Evolutionary conservation across 2,888 invertebrate species (phyloP), one percentile per base, ranked within the genome.

Genomic region (Pycnomerus fuliginosus): DNA sequence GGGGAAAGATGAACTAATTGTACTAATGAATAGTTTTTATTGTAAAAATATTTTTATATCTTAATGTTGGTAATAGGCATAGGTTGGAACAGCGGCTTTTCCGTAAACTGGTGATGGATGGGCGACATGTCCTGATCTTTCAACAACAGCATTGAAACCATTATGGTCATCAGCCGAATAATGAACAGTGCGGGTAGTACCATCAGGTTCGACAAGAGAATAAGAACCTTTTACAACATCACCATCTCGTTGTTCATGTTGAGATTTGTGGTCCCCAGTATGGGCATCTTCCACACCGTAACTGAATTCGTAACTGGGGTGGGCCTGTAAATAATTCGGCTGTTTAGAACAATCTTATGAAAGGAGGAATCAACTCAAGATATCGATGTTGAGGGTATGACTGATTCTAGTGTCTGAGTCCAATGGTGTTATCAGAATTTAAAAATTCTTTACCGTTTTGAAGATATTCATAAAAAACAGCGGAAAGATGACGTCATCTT

Each of bases 91-190:
- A 28, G 33, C 37, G 27, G 43, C 30, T 28, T 44, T 37, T 8
- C 29, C 29, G 24, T 36, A 31, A 13, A 20, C 36, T 22, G 22
- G 28, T 2, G 11, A 22, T 12, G 31, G 32, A 30, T 44, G 78
- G 1, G 74, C 74, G 24, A 79, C 76, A 56, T 83, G 82, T 47
- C 81, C 83, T 20, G 79, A 74, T 66, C 79, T 80, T 56, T 82
- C 80, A 7, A 84, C 84, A 31, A 83, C 78, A 20, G 84, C 84
- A 45, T 64, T 64, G 50, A 64, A 64, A 29, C 64, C 64, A 30
- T 62, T 64, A 34, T 60, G 58, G 16, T 61, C 54, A 50, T 67
- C 67, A 37, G 64, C 64, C 13, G 65, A 62, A 52, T 65, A 65
- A 48, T 65, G 62, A 3, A 65, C 65, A 27, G 63, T 64, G 24